Evolutionary conservation across 2,797 vertebrate species (phyloP), one percentile per base, ranked within the genome.

Genomic region (Holocentrus rufus): DNA sequence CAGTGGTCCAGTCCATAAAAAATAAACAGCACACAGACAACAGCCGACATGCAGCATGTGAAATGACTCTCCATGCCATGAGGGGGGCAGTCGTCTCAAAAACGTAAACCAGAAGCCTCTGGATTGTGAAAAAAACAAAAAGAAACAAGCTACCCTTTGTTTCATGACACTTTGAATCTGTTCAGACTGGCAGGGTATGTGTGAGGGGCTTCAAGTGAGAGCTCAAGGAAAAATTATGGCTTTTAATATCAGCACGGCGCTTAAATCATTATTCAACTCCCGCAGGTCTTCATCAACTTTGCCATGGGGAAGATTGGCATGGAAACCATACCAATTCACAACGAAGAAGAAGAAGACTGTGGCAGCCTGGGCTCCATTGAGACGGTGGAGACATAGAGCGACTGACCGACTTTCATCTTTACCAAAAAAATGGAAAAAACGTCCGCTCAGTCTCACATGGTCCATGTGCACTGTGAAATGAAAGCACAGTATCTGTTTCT

Each of bases 271-370:
- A 54, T 31, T 81, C 22, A 56, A 73, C 20, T 14, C 67, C 71
- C 20, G 36, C 82, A 98, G 98, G 97, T 98, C 89, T 99, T 98
- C 91, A 98, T 98, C 92, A 97, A 98, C 93, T 99, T 99, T 78
- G 97, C 97, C 75, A 95, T 94, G 93, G 95, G 91, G 46, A 96
- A 96, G 56, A 60, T 63, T 11, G 85, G 74, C 57, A 85, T 85
- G 79, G 90, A 92, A 27, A 75, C 69, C 18, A 44, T 76, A 30
- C 75, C 83, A 15, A 20, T 86, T 31, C 5, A 84, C 9, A 57
- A 23, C 1, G n/a, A n/a, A n/a, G 83, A 91, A 18, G 79, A 11
- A 44, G 39, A 83, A 0, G 80, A 89, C 23, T 3, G 5, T 11
- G 87, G 86, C 23, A 74, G 79, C 58, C 74, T 81, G 22, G 69